Conservation (phyloP, 2,888 invertebrate genomes). For the Sceliomorpha sp. region DNA sequence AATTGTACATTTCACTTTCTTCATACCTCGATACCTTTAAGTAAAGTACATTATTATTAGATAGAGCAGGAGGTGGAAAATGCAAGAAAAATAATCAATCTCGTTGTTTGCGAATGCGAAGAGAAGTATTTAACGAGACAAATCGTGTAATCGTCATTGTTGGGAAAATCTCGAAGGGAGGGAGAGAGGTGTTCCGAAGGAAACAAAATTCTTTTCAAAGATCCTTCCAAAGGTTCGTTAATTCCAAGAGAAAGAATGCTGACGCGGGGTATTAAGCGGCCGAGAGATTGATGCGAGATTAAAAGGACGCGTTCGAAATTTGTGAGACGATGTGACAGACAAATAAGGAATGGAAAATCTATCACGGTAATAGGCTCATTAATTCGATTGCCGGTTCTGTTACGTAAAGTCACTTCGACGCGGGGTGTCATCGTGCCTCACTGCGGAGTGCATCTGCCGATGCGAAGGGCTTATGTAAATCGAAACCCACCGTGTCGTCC, state of each 20-base stretch:
- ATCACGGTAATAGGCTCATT: slow-evolving; percentile 49
- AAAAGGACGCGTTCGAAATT: slow-evolving; percentile 47
- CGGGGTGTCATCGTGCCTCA: slow-evolving; percentile 42
- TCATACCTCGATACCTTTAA: slow-evolving; percentile 27
- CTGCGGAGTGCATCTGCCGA: slow-evolving; percentile 56
- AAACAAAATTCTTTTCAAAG: too few relatives aligned
- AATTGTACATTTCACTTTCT: slow-evolving; percentile 19
- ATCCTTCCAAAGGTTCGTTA: slow-evolving; percentile 12
- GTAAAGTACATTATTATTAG: too few relatives aligned
- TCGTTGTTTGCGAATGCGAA: too few relatives aligned
- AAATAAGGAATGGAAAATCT: slow-evolving; percentile 53
- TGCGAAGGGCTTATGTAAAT: slow-evolving; percentile 63
- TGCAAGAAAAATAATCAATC: too few relatives aligned
- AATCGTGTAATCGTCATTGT: too few relatives aligned
- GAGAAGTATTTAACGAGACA: too few relatives aligned
- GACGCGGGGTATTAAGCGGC: slow-evolving; percentile 3
- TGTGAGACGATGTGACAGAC: slow-evolving; percentile 47
- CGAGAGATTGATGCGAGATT: slow-evolving; percentile 23
- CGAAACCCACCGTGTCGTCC: slow-evolving; percentile 60
- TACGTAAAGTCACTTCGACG: slow-evolving; percentile 33
- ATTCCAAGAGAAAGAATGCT: slow-evolving; percentile 1
- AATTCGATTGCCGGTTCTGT: slow-evolving; percentile 43
- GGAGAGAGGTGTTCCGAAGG: too few relatives aligned
- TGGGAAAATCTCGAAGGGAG: too few relatives aligned
- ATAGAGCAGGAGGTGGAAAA: too few relatives aligned